phyloP scores from a whole-genome alignment of 2,113 vertebrate species.

The Marmota monax region DNA sequence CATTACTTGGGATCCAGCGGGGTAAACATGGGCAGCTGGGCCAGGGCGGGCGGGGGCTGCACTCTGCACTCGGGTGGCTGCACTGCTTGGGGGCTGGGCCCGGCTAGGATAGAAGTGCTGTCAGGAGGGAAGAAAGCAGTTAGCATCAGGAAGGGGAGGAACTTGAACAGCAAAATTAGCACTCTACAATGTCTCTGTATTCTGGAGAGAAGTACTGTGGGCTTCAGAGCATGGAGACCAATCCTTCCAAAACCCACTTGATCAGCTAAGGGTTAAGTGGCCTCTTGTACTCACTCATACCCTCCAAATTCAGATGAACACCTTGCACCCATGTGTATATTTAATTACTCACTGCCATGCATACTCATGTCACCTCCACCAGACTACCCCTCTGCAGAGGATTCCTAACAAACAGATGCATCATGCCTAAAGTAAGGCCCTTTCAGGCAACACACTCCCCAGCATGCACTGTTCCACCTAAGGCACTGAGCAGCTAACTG shows the following conservation, averaged over 20 bases:
- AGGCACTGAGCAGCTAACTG: background rate
- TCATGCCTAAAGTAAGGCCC: slow-evolving; percentile 23
- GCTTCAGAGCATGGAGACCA: background rate
- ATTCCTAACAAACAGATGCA: background rate
- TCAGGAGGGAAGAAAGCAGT: slow-evolving; percentile 76
- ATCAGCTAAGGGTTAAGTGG: background rate
- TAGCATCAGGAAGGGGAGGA: slow-evolving; percentile 63
- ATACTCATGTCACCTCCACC: slow-evolving; percentile 25
- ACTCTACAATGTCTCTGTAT: background rate
- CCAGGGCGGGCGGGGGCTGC: slow-evolving; percentile 94
- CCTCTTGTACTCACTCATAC: background rate
- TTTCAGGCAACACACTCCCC: slow-evolving; percentile 59
- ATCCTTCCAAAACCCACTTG: slow-evolving; percentile 25
- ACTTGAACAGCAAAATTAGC: background rate
- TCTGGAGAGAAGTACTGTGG: background rate
- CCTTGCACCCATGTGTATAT: background rate
- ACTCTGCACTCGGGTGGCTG: slow-evolving; percentile 92
- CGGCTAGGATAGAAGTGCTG: slow-evolving; percentile 96
- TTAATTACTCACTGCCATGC: slow-evolving; percentile 49
- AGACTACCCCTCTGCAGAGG: background rate
- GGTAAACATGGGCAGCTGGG: slow-evolving; percentile 96
- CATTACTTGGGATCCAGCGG: slow-evolving; percentile 97
- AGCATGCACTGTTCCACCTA: slow-evolving; percentile 76
- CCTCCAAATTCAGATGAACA: background rate
- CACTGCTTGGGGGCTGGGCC: slow-evolving; percentile 92